Percentiles rank a stretch among this genome's conserved stretches.
Evolutionary conservation across 2,888 invertebrate species (phyloP).

Genomic region (Gymnosoma rotundatum): DNA sequence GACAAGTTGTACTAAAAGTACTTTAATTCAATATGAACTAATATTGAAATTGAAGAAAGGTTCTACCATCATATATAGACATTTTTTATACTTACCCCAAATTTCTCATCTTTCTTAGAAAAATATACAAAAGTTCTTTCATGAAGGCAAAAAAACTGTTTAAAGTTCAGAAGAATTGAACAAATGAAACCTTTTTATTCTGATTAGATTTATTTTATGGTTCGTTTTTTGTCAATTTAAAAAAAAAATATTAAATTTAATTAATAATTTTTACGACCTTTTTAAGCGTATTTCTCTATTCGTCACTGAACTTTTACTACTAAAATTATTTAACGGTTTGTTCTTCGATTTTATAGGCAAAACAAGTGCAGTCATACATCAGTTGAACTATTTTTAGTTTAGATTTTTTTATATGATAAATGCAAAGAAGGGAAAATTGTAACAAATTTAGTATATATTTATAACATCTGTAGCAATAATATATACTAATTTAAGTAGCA

Average conservation of each 20-base stretch:
- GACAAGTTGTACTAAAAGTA: no score
- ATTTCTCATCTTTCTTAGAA: constrained; percentile 21
- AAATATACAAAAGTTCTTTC: background rate
- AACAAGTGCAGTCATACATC: background rate
- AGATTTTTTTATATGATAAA: background rate
- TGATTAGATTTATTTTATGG: no score
- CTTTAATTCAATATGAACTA: no score
- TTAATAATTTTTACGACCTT: no score
- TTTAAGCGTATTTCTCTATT: background rate
- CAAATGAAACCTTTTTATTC: no score
- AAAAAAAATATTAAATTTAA: background rate
- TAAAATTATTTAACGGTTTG: constrained; percentile 47
- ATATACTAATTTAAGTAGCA: no score
- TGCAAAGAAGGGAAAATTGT: background rate
- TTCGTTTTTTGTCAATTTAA: no score
- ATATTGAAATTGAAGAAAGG: no score
- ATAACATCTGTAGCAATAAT: no score
- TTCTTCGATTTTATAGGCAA: constrained; percentile 50
- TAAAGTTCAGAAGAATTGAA: no score
- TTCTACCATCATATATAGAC: background rate
- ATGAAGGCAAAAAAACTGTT: no score
- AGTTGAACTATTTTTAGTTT: background rate
- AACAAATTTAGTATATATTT: background rate
- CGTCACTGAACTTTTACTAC: constrained; percentile 49
- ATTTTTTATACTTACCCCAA: constrained; percentile 25